A percentile compares a stretch with the other conserved stretches of the same genome.
These are phyloP conservation scores for Dryadula phaetusa DNA, from an alignment of 2,888 invertebrate genomes.

Conservation along the genomic window DNA sequence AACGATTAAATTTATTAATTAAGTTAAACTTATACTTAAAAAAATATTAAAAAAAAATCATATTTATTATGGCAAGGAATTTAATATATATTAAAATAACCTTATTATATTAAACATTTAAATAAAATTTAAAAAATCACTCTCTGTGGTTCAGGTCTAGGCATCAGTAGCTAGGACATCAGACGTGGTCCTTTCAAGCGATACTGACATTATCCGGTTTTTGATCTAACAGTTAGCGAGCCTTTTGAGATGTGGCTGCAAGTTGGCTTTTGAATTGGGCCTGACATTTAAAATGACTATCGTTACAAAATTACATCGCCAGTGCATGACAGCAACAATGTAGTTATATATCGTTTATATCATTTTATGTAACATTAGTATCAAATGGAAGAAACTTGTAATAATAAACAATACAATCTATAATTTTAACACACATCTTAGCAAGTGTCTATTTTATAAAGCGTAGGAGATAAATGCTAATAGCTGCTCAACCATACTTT, in stretches of 20 bases:
- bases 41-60: too few relatives aligned
- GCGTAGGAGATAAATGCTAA: slow-evolving; percentile 13
- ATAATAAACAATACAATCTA: background rate
- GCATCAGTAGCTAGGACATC: background rate
- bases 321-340: too few relatives aligned
- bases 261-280: background rate
- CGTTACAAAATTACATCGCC: background rate
- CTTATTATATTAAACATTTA: background rate
- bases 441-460: background rate
- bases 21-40: too few relatives aligned
- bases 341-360: too few relatives aligned
- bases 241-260: background rate
- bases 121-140: background rate
- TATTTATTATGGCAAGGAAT: too few relatives aligned
- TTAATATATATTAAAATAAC: background rate
- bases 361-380: too few relatives aligned
- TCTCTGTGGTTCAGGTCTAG: background rate
- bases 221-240: slow-evolving; percentile 2
- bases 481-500: background rate
- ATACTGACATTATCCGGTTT: slow-evolving; percentile 3
- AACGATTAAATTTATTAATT: too few relatives aligned
- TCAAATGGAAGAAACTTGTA: background rate
- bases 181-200: background rate
- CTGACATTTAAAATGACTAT: background rate
- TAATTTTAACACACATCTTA: background rate